Base-by-base conservation (phyloP, 1,140 invertebrate species). In the Lasaia peninsularis region DNA sequence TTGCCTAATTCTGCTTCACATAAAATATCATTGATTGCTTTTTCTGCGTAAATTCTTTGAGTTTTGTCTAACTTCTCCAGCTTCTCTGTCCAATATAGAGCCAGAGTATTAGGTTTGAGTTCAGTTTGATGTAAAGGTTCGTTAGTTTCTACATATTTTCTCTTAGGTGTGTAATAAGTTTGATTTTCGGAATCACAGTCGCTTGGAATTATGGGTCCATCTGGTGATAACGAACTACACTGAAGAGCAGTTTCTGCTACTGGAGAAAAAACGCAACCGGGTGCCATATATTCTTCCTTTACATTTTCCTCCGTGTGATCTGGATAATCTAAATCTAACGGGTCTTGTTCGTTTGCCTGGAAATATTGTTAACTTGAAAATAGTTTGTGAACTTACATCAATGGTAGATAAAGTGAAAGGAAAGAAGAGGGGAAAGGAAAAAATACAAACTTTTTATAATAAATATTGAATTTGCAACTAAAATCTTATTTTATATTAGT, bases 1-100 rank as follows among this genome's bases (percentile, higher is more conserved):
- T 48, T 48, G 9, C 40, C 40, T n/a, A 48, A 21, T 2, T 20
- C 18, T 21, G 40, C 40, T 21, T 48, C 40, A 21, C 18, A 48
- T 48, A 48, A 48, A 48, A 48, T 48, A 21, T 48, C 40, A 48
- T 48, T 48, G 6, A 48, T 48, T 20, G 40, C 40, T 20, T 44
- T 44, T 44, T 48, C 40, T 20, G 40, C 40, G 18, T n/a, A 48
- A 21, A 48, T 20, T 16, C 16, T 44, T 11, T 44, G 40, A 44
- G 16, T 44, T 11, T 44, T 44, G 14, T 14, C 4, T 16, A 44
- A 44, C 3, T 7, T 44, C 10, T 44, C 37, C 16, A 44, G 16
- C 10, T 44, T 44, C 18, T 20, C 37, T 3, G 10, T 44, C 37
- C 37, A 44, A 44, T 44, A 44, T 14, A 44, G 2, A 20, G 37